These are phyloP conservation scores for Phorcus lineatus DNA, from an alignment of 2,888 invertebrate genomes.

Conservation along the genomic window DNA sequence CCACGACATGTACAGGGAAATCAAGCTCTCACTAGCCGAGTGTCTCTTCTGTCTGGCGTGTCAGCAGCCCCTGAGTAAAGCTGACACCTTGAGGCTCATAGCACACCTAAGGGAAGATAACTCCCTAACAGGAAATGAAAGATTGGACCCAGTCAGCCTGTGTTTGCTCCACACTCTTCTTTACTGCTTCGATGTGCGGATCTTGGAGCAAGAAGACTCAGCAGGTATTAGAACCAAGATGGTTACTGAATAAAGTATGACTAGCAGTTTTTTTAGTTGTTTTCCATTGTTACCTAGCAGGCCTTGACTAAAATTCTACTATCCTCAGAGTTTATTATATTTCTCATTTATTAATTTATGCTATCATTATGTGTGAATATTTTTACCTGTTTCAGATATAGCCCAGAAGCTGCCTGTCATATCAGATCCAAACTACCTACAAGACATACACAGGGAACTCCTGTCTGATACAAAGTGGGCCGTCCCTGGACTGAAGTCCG, in stretches of 20 bases:
- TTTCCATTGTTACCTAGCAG: too few species aligned
- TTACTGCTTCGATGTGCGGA: constrained; percentile 88
- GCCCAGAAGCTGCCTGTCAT: constrained; percentile 73
- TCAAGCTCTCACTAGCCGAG: constrained; percentile 84
- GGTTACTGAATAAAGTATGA: not conserved
- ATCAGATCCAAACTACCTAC: constrained; percentile 67
- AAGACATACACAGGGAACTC: constrained; percentile 78
- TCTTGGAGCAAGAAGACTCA: constrained; percentile 78
- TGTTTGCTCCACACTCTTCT: constrained; percentile 89
- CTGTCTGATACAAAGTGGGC: constrained; percentile 75
- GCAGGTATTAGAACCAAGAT: constrained; percentile 62
- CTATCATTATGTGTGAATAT: not conserved
- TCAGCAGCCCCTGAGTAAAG: constrained; percentile 85
- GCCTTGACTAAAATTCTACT: not conserved
- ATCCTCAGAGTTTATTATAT: not conserved
- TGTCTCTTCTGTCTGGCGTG: constrained; percentile 86
- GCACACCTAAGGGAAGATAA: constrained; percentile 63
- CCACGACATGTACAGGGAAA: constrained; percentile 85
- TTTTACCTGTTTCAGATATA: constrained; percentile 55
- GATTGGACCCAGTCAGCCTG: constrained; percentile 86
- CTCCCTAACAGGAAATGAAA: constrained; percentile 79
- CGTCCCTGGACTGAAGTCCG: constrained; percentile 76
- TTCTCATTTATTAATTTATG: not conserved
- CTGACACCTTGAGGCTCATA: constrained; percentile 79
- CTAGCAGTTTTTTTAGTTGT: too few species aligned